Conservation (phyloP, 2,888 invertebrate genomes). For the Mythimna loreyi region DNA sequence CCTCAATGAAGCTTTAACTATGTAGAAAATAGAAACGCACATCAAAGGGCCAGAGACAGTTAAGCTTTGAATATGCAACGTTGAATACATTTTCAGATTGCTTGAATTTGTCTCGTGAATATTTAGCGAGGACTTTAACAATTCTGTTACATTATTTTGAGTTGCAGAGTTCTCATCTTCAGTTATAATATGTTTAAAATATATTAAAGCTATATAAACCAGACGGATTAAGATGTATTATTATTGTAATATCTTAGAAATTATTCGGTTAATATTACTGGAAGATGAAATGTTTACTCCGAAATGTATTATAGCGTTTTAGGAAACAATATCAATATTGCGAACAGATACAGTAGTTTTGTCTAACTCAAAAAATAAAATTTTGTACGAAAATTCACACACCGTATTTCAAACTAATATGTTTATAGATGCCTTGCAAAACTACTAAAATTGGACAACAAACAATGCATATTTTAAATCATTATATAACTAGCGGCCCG, state of each 20-base stretch:
- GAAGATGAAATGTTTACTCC: constrained; percentile 5
- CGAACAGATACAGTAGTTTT: constrained; percentile 4
- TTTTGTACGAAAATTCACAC: background rate
- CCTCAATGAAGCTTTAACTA: constrained; percentile 9
- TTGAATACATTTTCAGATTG: constrained; percentile 37
- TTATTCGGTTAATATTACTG: constrained; percentile 1
- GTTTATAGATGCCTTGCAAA: background rate
- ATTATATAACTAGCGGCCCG: too few species aligned
- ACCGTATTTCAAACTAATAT: background rate
- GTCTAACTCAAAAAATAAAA: background rate
- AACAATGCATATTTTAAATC: background rate
- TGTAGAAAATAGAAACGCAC: constrained; percentile 17
- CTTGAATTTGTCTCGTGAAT: constrained; percentile 32
- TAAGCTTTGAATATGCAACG: constrained; percentile 38
- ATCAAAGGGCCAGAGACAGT: constrained; percentile 21
- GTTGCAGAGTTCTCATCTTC: background rate
- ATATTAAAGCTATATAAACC: background rate
- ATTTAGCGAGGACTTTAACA: constrained; percentile 24
- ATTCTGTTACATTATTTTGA: constrained; percentile 4
- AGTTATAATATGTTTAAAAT: constrained; percentile 6
- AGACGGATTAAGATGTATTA: background rate
- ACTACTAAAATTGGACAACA: background rate
- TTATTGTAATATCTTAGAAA: background rate
- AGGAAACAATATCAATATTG: too few species aligned
- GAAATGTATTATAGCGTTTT: background rate